Conservation (phyloP, 2,797 vertebrate species). For the Onychomys arenicola region DNA sequence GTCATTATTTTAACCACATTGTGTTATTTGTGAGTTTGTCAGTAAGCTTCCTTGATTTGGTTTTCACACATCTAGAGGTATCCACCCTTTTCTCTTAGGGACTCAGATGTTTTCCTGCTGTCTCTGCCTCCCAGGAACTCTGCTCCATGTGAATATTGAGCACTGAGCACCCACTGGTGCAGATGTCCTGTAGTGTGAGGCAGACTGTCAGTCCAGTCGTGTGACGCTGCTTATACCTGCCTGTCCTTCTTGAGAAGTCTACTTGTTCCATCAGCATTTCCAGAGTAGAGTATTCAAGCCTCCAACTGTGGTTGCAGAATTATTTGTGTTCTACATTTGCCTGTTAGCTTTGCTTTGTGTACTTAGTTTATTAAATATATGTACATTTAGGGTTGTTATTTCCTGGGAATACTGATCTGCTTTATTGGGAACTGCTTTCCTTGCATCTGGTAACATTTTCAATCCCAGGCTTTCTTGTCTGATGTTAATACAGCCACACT, state of each 20-base stretch:
- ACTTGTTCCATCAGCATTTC: neutral
- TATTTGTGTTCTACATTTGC: neutral
- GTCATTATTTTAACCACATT: neutral
- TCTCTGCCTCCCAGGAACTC: neutral
- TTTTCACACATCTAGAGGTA: neutral
- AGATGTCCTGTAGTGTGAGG: neutral
- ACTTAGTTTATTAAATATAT: neutral
- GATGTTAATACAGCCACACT: neutral
- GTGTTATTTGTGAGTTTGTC: neutral
- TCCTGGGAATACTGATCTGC: neutral
- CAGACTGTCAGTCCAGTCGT: neutral
- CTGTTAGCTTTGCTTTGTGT: neutral
- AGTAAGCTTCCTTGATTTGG: neutral
- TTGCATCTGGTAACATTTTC: neutral
- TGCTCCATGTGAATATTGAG: neutral
- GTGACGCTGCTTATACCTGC: neutral
- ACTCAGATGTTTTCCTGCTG: neutral
- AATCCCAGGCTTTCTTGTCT: neutral
- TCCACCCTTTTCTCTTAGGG: neutral
- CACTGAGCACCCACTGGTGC: neutral
- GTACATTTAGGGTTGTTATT: neutral
- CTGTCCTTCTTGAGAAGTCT: neutral
- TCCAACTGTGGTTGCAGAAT: neutral
- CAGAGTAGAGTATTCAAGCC: neutral
- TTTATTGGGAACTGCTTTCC: slow-evolving; percentile 9